These are phyloP conservation scores for Lordiphosa andalusiaca DNA, from an alignment of 2,888 invertebrate genomes.

Conservation along the genomic window DNA sequence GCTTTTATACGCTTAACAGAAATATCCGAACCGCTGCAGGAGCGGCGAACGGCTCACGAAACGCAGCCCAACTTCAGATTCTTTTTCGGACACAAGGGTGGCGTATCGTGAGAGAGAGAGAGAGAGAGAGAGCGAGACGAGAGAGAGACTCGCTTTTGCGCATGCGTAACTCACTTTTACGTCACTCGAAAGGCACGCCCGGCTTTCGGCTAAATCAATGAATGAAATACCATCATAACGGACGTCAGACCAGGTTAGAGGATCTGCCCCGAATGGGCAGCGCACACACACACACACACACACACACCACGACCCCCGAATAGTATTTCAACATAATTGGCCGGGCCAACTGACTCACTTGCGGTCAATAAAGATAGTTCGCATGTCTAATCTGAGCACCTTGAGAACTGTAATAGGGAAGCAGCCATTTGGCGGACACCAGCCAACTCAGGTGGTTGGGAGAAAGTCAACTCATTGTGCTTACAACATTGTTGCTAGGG, in stretches of 20 bases:
- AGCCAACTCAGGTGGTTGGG: conserved; percentile 17
- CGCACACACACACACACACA: conserved; percentile 20
- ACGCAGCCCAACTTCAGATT: conserved; percentile 10
- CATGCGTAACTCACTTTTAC: conserved; percentile 15
- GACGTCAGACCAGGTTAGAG: conserved; percentile 17
- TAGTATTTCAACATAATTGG: conserved; percentile 33
- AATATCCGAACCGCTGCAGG: no score
- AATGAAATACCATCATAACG: conserved; percentile 16
- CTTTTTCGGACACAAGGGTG: conserved; percentile 11
- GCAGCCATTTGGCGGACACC: conserved; percentile 24
- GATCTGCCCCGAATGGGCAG: conserved; percentile 2
- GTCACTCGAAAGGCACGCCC: conserved; percentile 8
- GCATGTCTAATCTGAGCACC: conserved; percentile 39
- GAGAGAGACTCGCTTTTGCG: conserved; percentile 3
- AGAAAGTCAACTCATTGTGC: conserved; percentile 46
- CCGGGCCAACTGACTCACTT: conserved; percentile 15
- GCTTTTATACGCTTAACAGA: conserved; percentile 43
- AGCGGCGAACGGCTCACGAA: not conserved
- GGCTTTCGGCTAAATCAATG: conserved; percentile 5
- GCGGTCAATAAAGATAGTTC: conserved; percentile 7
- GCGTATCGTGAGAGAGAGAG: conserved; percentile 3
- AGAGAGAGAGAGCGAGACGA: conserved; percentile 1
- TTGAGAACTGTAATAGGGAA: conserved; percentile 54
- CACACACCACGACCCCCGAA: conserved; percentile 4
- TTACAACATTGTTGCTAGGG: conserved; percentile 62